Percentiles rank a stretch among this genome's conserved stretches.
These are phyloP conservation scores for Tragelaphus eurycerus DNA, from an alignment of 2,797 vertebrate species.

Conservation along the genomic window DNA sequence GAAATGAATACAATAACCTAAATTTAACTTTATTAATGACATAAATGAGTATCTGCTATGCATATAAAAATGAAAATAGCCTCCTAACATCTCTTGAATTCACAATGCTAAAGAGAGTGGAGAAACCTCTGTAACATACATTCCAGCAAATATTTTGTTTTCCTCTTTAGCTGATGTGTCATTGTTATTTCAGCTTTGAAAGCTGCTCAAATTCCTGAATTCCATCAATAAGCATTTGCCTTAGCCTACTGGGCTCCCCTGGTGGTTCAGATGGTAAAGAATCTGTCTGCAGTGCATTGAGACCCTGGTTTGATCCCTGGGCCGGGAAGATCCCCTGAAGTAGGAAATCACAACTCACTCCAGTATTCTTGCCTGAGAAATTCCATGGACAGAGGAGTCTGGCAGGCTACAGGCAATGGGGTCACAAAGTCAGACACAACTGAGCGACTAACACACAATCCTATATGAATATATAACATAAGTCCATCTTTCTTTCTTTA, in stretches of 20 bases:
- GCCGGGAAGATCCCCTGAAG: neutral
- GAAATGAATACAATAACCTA: neutral
- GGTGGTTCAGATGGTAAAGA: neutral
- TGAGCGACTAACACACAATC: neutral
- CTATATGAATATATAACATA: neutral
- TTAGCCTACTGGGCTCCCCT: neutral
- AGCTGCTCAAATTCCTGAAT: neutral
- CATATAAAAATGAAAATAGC: neutral
- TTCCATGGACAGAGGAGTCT: neutral
- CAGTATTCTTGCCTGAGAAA: neutral
- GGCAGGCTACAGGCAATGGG: rapidly evolving
- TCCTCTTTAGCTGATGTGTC: neutral
- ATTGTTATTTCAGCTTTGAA: neutral
- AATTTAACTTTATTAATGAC: neutral
- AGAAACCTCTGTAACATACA: neutral
- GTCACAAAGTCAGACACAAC: neutral
- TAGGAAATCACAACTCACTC: neutral
- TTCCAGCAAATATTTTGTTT: neutral
- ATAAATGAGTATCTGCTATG: neutral
- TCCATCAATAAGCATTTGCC: neutral
- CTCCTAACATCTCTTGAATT: neutral
- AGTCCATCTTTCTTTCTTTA: neutral
- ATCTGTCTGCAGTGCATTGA: neutral
- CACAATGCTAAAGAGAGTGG: neutral
- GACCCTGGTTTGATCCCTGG: neutral